Conservation (phyloP, 1,140 invertebrate genomes). For the Cephus cinctus region DNA sequence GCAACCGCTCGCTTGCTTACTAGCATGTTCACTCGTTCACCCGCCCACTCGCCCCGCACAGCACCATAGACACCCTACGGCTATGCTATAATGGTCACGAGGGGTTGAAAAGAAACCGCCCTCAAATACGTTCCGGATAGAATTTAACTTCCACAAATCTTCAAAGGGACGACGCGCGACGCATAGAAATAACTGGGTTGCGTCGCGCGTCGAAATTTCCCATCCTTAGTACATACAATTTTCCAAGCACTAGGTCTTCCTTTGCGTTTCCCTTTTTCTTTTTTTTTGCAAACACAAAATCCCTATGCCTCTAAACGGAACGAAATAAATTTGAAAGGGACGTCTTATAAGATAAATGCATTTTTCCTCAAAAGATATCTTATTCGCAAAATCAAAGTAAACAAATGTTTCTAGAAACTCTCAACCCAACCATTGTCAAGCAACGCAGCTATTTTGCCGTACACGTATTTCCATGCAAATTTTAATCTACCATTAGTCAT, state of each 20-base stretch:
- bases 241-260: too few species aligned
- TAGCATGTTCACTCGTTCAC: constrained; percentile 10
- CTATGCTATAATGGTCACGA: constrained; percentile 1
- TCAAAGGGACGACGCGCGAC: constrained; percentile 19
- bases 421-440: too few species aligned
- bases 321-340: neutral
- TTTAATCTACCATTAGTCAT: too few species aligned
- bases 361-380: neutral
- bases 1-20: constrained; percentile 17
- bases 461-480: too few species aligned
- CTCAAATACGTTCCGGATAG: constrained; percentile 14
- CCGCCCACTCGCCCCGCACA: constrained; percentile 17
- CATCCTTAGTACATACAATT: too few species aligned
- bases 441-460: too few species aligned
- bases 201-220: too few species aligned
- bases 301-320: neutral
- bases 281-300: neutral
- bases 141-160: constrained; percentile 23
- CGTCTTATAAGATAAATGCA: neutral
- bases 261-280: too few species aligned
- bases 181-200: too few species aligned
- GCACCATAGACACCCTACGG: constrained; percentile 10
- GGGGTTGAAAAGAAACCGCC: constrained; percentile 16
- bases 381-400: neutral
- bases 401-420: too few species aligned